Base-by-base conservation (phyloP, 2,113 vertebrate genomes). In the Phylloscopus trochiloides region DNA sequence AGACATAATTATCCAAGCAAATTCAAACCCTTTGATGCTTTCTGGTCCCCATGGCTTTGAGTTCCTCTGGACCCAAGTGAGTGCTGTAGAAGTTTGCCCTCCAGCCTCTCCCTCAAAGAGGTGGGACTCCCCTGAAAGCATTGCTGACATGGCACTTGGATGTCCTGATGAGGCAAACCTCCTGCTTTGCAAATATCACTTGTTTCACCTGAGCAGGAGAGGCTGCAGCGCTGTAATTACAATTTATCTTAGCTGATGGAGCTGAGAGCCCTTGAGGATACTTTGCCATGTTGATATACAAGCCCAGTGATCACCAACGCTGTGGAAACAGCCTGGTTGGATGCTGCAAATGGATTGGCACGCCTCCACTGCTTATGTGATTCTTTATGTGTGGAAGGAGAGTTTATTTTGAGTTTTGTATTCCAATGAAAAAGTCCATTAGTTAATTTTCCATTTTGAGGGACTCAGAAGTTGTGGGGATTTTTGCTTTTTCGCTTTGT, bases 401-500 rank as follows among this genome's bases (percentile, higher is more conserved):
- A 62, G 58, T 72, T 93, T 90, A 59, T 80, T 93, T 68, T 45
- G 58, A 80, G 58, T 91, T 95, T 76, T 90, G 51, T 70, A 29
- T 89, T 92, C 58, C 59, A 55, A 6, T 48, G 72, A 40, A 70
- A 82, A 86, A 51, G 40, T 48, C 78, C 54, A 13, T 79, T 92
- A 77, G 88, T 78, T 86, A 59, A 81, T 70, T 81, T 90, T 66
- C 40, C 3, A 57, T 76, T 93, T 94, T 4, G 54, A 86, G 62
- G 52, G 34, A 38, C 54, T 91, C 91, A 67, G 74, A 96, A 96
- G 51, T 90, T 95, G 67, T 58, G 63, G 63, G 72, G 47, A 66
- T 92, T 94, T 97, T 58, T 31, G 5, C 3, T 17, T 87, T 86
- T 94, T 85, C 84, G 62, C 72, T 91, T 95, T 72, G 47, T 79